These are phyloP conservation scores for Meloidogyne floridensis DNA, from an alignment of 1,140 invertebrate genomes.

Conservation along the genomic window DNA sequence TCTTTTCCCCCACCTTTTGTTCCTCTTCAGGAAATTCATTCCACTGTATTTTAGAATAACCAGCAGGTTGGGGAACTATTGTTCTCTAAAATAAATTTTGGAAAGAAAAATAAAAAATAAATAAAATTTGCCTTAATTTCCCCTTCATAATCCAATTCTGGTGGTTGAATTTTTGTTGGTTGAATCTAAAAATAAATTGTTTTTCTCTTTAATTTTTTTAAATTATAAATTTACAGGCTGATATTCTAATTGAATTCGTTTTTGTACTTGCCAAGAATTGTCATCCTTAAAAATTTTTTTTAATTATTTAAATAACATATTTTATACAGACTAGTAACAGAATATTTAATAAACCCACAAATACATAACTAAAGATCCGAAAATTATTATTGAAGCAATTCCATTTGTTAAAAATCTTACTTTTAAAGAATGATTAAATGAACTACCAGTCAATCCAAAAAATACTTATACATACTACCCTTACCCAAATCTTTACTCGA, in stretches of 20 bases:
- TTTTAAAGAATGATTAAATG: too few relatives aligned
- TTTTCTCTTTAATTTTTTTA: background rate
- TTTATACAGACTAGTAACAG: too few relatives aligned
- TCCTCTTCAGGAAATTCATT: slow-evolving; percentile 56
- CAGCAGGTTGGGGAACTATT: slow-evolving; percentile 49
- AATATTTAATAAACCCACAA: too few relatives aligned
- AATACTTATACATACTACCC: too few relatives aligned
- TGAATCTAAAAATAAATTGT: slow-evolving; percentile 33
- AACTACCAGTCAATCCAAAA: too few relatives aligned
- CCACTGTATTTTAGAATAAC: slow-evolving; percentile 47
- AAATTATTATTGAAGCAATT: too few relatives aligned
- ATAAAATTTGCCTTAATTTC: slow-evolving; percentile 41
- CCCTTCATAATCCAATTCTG: slow-evolving; percentile 42
- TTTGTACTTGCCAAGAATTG: slow-evolving; percentile 45
- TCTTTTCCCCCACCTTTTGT: slow-evolving; percentile 29
- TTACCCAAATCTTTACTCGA: too few relatives aligned
- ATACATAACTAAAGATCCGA: too few relatives aligned
- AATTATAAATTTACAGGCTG: slow-evolving; percentile 21
- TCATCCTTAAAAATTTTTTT: slow-evolving; percentile 43
- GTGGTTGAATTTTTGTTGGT: slow-evolving; percentile 41
- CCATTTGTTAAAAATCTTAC: too few relatives aligned
- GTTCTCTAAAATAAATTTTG: slow-evolving; percentile 30
- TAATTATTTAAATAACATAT: background rate
- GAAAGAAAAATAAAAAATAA: background rate
- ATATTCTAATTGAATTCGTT: slow-evolving; percentile 47